Conservation (phyloP, 1,140 invertebrate species). For the Amyelois transitella region DNA sequence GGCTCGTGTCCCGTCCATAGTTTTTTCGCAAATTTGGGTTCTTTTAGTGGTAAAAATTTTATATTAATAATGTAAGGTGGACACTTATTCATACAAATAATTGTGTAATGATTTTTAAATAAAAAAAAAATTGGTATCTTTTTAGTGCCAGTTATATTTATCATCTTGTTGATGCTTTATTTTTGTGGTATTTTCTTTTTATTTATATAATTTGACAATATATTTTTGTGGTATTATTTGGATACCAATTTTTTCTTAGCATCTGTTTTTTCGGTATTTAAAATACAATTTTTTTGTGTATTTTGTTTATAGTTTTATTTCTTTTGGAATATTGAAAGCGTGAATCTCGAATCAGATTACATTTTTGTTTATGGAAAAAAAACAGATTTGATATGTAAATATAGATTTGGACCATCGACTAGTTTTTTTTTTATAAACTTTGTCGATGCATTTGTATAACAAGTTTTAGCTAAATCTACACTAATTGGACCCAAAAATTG, state of each 20-base stretch:
- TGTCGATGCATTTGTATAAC: constrained; percentile 14
- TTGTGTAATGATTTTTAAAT: too few relatives aligned
- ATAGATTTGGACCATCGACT: constrained; percentile 30
- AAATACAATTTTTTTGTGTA: too few relatives aligned
- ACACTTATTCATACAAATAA: too few relatives aligned
- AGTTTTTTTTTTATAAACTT: constrained; percentile 26
- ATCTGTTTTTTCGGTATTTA: too few relatives aligned
- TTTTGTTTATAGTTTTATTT: too few relatives aligned
- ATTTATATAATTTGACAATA: too few relatives aligned
- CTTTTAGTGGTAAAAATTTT: constrained; percentile 43
- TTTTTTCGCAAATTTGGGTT: constrained; percentile 48
- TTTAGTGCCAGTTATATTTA: constrained; percentile 12
- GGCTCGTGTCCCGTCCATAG: constrained; percentile 39
- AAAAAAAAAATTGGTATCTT: constrained; percentile 14
- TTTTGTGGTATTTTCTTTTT: too few relatives aligned
- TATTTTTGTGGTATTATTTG: too few relatives aligned
- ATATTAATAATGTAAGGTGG: too few relatives aligned
- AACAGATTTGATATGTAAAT: constrained; percentile 40
- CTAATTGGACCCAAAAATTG: constrained; percentile 59
- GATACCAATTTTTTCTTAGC: too few relatives aligned
- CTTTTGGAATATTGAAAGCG: too few relatives aligned
- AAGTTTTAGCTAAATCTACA: constrained; percentile 42
- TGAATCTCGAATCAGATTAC: constrained; percentile 48
- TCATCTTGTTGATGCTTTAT: too few relatives aligned
- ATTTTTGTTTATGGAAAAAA: constrained; percentile 2